Percentiles rank a stretch among this genome's conserved stretches.
These are phyloP conservation scores for Protonibea diacanthus DNA, from an alignment of 2,797 vertebrate genomes.

Conservation along the genomic window DNA sequence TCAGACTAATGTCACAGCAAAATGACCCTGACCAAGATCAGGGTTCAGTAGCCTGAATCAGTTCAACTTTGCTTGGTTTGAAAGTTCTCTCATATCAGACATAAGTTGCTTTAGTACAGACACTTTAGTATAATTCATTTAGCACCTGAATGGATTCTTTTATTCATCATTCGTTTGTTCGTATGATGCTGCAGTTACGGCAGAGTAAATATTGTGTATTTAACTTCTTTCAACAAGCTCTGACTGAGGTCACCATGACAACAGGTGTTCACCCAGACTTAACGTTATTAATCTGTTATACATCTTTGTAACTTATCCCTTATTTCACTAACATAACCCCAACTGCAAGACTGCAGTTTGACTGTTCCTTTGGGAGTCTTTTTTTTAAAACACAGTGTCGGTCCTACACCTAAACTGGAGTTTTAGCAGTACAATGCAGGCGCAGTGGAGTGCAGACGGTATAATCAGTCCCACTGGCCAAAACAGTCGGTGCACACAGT, in stretches of 20 bases:
- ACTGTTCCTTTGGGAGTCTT: background rate
- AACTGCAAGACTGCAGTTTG: background rate
- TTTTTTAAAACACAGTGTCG: constrained; percentile 6
- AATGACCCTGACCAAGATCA: background rate
- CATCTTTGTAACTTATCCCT: background rate
- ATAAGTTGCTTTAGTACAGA: background rate
- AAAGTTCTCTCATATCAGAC: background rate
- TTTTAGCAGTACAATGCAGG: background rate
- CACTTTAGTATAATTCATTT: background rate
- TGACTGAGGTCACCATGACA: background rate
- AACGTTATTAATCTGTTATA: background rate
- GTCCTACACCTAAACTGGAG: constrained; percentile 17
- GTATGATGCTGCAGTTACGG: background rate
- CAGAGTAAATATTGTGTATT: too few species aligned
- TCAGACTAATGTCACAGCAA: constrained; percentile 1
- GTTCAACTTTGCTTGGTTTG: background rate
- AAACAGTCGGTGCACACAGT: constrained; percentile 11
- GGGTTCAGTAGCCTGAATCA: background rate
- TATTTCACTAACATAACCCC: background rate
- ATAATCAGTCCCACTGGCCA: constrained; percentile 20
- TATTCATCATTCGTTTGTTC: too few species aligned
- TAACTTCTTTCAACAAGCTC: too few species aligned
- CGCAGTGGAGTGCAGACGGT: constrained; percentile 13
- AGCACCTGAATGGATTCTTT: too few species aligned
- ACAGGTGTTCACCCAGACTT: background rate